Base-by-base conservation (phyloP, 2,888 invertebrate species). In the Gastrophysa polygoni region DNA sequence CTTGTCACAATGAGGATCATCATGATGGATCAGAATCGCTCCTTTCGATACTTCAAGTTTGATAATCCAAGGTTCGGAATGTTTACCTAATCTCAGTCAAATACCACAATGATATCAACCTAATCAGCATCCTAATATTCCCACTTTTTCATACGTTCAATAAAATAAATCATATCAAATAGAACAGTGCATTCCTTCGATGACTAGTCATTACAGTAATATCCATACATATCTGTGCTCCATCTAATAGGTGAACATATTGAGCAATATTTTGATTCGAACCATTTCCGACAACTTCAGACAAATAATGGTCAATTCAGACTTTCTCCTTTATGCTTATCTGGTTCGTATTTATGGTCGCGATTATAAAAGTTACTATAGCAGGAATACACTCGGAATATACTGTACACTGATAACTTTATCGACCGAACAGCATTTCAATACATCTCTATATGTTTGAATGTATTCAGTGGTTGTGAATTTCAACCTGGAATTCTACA, bases 241-340 rank as follows among this genome's bases (percentile, higher is more conserved):
- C 38, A 14, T 38, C 14, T 38, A 14, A 11, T 11, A 38, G 38
- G 38, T 14, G 2, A 38, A 38, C 38, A 43, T 11, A 58, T 55
- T 50, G 49, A 46, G 29, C 46, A 55, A 62, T 55, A 57, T 44
- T 57, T 58, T 55, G 55, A 58, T 46, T 29, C 54, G 49, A 62
- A 62, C 50, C 44, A 44, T 48, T 62, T 58, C 58, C 49, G 62
- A 62, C 51, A 57, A 49, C 34, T 32, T 44, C 32, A 62, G 50
- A 62, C 62, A 62, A 62, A 62, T 62, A 62, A 62, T 58, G 55
- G 62, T 29, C 29, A 55, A 58, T 58, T 62, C 54, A 54, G 54
- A 62, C 62, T 62, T 62, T 62, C 62, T 57, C 62, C 62, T 57
- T 62, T 55, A 58, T 58, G 54, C 54, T 58, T 62, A 62, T 55